These are phyloP conservation scores for Epirrhoe alternata DNA, from an alignment of 2,888 invertebrate species.

Conservation along the genomic window DNA sequence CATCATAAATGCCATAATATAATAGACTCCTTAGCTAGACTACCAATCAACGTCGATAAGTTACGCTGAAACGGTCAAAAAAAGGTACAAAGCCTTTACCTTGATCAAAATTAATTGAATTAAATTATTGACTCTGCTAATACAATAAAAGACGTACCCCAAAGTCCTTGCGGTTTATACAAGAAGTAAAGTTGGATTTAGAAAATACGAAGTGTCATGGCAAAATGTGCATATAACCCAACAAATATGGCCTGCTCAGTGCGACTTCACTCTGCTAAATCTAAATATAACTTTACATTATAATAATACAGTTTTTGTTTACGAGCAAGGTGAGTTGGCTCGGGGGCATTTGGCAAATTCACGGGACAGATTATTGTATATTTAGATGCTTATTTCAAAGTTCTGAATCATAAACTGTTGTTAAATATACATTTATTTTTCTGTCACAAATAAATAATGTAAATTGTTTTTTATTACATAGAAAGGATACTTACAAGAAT, in stretches of 20 bases:
- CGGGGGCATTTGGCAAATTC: constrained; percentile 32
- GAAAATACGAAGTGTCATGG: too few relatives aligned
- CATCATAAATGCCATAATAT: neutral
- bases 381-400: constrained; percentile 28
- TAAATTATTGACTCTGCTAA: too few relatives aligned
- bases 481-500: too few relatives aligned
- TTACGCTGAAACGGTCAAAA: too few relatives aligned
- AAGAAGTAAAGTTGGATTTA: too few relatives aligned
- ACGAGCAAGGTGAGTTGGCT: constrained; percentile 43
- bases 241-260: constrained; percentile 3
- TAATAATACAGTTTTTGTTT: constrained; percentile 39
- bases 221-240: neutral
- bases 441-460: neutral
- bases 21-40: too few relatives aligned
- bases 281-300: constrained; percentile 25
- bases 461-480: neutral
- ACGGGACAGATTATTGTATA: constrained; percentile 27
- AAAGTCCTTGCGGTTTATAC: too few relatives aligned
- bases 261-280: constrained; percentile 7
- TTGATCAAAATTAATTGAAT: too few relatives aligned
- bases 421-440: neutral
- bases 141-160: too few relatives aligned
- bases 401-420: constrained; percentile 13
- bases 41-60: too few relatives aligned
- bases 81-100: too few relatives aligned